phyloP scores from a whole-genome alignment of 2,888 invertebrate genomes.

The Drosophila peninsularis region DNA sequence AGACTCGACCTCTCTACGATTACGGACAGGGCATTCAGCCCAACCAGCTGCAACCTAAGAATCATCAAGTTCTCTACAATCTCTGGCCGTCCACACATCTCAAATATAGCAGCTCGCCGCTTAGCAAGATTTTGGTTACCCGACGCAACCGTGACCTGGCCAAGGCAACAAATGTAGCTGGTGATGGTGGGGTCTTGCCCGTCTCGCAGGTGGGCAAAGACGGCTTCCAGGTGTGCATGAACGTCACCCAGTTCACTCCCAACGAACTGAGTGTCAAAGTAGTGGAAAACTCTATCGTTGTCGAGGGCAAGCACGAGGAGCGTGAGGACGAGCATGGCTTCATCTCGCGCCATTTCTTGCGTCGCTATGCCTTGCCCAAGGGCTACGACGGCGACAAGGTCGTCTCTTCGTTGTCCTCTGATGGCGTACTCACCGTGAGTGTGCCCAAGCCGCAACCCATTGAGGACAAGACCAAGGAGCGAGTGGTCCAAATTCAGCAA shows the following conservation, averaged over 20 bases:
- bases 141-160: slow-evolving; percentile 26
- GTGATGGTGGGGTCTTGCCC: slow-evolving; percentile 21
- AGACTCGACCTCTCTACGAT: slow-evolving; percentile 55
- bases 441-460: slow-evolving; percentile 87
- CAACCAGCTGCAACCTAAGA: slow-evolving; percentile 29
- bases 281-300: slow-evolving; percentile 89
- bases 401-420: slow-evolving; percentile 90
- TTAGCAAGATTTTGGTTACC: slow-evolving; percentile 29
- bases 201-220: slow-evolving; percentile 85
- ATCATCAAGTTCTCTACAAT: slow-evolving; percentile 16
- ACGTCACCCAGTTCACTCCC: slow-evolving; percentile 91
- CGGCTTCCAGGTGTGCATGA: slow-evolving; percentile 89
- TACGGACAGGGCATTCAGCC: slow-evolving; percentile 80
- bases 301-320: slow-evolving; percentile 92
- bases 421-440: slow-evolving; percentile 90
- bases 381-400: slow-evolving; percentile 91
- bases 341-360: slow-evolving; percentile 90
- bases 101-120: slow-evolving; percentile 39
- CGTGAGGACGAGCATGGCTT: slow-evolving; percentile 90
- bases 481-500: slow-evolving; percentile 87
- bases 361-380: slow-evolving; percentile 90
- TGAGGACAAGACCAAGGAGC: slow-evolving; percentile 79
- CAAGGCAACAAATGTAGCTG: slow-evolving; percentile 30
- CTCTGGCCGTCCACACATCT: slow-evolving; percentile 53
- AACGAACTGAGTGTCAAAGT: slow-evolving; percentile 92